These are phyloP conservation scores for Cryptocheilus praepositus DNA, from an alignment of 2,888 invertebrate genomes.

Conservation along the genomic window DNA sequence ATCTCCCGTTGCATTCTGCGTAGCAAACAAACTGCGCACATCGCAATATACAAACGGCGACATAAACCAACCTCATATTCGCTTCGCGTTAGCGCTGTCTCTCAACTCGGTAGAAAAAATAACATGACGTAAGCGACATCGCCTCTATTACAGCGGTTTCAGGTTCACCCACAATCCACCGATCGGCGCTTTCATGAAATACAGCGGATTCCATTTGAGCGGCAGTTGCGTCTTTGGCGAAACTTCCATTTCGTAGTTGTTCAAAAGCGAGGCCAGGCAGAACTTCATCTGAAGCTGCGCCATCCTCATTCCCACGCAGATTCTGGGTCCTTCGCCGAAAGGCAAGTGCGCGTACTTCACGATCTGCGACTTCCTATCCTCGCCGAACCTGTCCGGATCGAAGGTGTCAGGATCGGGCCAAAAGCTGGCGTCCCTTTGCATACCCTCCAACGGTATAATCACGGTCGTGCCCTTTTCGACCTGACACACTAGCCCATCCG, in stretches of 20 bases:
- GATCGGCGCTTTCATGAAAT: slow-evolving; percentile 17
- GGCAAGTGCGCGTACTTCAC: slow-evolving; percentile 53
- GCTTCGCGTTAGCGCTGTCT: no score
- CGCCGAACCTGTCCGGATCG: slow-evolving; percentile 61
- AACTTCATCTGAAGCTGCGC: slow-evolving; percentile 54
- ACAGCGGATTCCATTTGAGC: slow-evolving; percentile 18
- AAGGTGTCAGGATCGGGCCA: slow-evolving; percentile 57
- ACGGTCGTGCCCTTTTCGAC: slow-evolving; percentile 49
- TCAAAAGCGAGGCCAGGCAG: slow-evolving; percentile 43
- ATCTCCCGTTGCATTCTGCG: no score
- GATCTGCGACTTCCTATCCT: slow-evolving; percentile 43
- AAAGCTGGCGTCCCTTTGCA: slow-evolving; percentile 52
- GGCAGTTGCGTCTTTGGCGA: slow-evolving; percentile 53
- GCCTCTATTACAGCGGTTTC: slow-evolving; percentile 33
- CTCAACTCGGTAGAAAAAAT: background rate
- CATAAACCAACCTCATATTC: no score
- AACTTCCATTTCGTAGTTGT: slow-evolving; percentile 47
- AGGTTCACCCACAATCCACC: slow-evolving; percentile 53
- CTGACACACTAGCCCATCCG: slow-evolving; percentile 53
- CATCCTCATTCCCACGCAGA: slow-evolving; percentile 62
- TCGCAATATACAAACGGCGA: no score
- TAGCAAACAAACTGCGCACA: no score
- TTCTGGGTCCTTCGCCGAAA: slow-evolving; percentile 65
- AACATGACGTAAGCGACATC: background rate
- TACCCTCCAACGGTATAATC: slow-evolving; percentile 31